Evolutionary conservation across 2,797 vertebrate species (phyloP).

Genomic region (Diplodus sargus): DNA sequence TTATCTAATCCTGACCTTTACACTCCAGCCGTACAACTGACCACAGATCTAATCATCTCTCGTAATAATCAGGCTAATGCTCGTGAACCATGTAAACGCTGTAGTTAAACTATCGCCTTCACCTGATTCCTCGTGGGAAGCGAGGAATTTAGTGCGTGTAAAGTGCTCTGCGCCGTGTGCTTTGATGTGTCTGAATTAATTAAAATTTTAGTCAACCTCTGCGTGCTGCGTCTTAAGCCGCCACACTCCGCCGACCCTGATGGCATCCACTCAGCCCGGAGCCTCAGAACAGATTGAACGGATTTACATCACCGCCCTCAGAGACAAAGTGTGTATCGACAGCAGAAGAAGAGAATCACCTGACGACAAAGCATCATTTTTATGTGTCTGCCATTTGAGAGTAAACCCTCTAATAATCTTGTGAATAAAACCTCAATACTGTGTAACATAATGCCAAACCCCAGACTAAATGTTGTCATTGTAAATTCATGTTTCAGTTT

Average conservation of each 20-base stretch:
- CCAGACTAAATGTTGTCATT: too few species aligned
- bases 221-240: constrained; percentile 29
- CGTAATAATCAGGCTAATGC: background rate
- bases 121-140: constrained; percentile 8
- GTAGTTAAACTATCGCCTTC: background rate
- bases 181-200: constrained; percentile 46
- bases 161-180: background rate
- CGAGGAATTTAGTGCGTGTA: background rate
- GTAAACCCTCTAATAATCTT: background rate
- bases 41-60: background rate
- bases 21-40: background rate
- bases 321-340: background rate
- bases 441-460: background rate
- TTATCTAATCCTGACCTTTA: background rate
- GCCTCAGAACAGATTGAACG: background rate
- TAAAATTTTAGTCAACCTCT: constrained; percentile 27
- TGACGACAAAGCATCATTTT: background rate
- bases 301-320: constrained; percentile 9
- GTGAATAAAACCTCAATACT: background rate
- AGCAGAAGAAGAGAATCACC: accelerated
- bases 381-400: too few species aligned
- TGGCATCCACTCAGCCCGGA: constrained; percentile 8
- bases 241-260: constrained; percentile 20
- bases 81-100: constrained; percentile 13
- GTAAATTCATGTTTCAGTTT: too few species aligned